These are phyloP conservation scores for Micrasema longulum DNA, from an alignment of 1,140 invertebrate genomes.

Conservation along the genomic window DNA sequence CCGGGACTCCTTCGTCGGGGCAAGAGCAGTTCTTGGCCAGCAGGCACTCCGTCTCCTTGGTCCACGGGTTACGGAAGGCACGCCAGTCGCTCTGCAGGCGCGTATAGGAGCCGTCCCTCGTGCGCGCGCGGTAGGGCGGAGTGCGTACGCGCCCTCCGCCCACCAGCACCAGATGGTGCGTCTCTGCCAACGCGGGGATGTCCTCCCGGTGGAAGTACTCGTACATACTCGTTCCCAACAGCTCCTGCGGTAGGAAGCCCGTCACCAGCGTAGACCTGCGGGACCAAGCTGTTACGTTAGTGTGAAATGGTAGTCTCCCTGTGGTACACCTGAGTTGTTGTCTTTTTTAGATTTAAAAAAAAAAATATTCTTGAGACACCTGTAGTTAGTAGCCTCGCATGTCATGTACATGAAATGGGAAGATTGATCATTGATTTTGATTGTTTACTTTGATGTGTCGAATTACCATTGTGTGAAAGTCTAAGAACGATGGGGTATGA, in stretches of 20 bases:
- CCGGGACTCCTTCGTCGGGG: no score
- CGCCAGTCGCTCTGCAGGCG: conserved; percentile 86
- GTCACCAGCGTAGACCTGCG: conserved; percentile 87
- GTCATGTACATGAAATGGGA: no score
- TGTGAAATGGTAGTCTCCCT: no score
- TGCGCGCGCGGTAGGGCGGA: conserved; percentile 82
- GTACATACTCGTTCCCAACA: conserved; percentile 92
- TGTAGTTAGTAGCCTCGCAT: no score
- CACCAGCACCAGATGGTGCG: conserved; percentile 85
- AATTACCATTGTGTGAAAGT: no score
- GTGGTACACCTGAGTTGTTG: no score
- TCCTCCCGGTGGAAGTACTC: conserved; percentile 93
- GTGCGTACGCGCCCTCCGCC: conserved; percentile 75
- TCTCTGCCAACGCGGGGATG: conserved; percentile 82
- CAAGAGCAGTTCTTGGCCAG: conserved; percentile 90
- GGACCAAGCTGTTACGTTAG: no score
- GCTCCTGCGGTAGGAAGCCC: conserved; percentile 92
- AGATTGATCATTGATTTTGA: no score
- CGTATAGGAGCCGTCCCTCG: conserved; percentile 81
- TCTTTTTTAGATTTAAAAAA: no score
- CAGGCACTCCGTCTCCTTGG: conserved; percentile 90
- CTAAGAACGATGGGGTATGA: no score
- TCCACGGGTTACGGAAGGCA: conserved; percentile 91
- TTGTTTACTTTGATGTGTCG: no score
- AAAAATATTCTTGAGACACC: no score